A percentile compares a stretch with the other conserved stretches of the same genome.
Evolutionary conservation across 2,888 invertebrate species (phyloP).

Genomic region (Listrodromus nycthemerus): DNA sequence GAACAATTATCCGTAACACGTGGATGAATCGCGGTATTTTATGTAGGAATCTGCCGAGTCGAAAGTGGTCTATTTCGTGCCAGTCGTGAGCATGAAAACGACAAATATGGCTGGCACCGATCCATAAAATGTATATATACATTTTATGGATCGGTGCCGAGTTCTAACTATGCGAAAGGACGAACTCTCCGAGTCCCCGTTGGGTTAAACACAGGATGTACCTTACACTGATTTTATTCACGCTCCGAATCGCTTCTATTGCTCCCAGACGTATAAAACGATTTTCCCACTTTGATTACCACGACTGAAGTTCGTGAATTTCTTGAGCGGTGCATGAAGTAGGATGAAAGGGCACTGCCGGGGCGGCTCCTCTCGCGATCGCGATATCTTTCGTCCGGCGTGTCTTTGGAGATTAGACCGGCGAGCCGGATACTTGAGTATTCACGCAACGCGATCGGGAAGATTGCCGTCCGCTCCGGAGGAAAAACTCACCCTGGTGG

Average conservation of each 20-base stretch:
- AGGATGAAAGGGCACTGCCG: conserved; percentile 16
- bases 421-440: conserved; percentile 55
- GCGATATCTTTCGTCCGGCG: conserved; percentile 9
- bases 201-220: background rate
- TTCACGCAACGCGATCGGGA: conserved; percentile 67
- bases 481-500: conserved; percentile 41
- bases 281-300: conserved; percentile 17
- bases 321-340: background rate
- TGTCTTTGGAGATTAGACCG: conserved; percentile 18
- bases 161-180: background rate
- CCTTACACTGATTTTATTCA: background rate
- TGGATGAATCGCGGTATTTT: too few species aligned
- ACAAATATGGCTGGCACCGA: too few species aligned
- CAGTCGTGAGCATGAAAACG: too few species aligned
- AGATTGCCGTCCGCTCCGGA: conserved; percentile 69
- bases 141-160: background rate
- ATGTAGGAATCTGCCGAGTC: too few species aligned
- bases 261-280: conserved; percentile 26
- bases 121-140: too few species aligned
- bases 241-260: background rate
- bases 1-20: too few species aligned
- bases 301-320: conserved; percentile 2
- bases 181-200: background rate
- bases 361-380: background rate
- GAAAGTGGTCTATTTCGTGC: too few species aligned